Percentiles rank a stretch among this genome's conserved stretches.
Conservation (phyloP, 2,888 invertebrate species). For the Meta bourneti region DNA sequence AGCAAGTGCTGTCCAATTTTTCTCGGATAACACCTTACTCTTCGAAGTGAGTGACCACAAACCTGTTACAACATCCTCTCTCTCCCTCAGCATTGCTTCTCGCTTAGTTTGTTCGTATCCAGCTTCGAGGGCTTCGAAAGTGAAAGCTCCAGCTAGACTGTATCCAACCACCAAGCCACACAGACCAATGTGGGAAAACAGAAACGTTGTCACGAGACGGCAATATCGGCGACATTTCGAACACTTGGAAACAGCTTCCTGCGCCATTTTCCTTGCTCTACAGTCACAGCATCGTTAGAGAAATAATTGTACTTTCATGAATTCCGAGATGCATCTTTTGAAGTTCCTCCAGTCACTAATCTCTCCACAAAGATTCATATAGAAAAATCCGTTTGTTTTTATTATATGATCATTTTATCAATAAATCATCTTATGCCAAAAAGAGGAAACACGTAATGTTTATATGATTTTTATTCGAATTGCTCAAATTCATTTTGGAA, state of each 20-base stretch:
- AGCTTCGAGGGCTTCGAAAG: slow-evolving; percentile 89
- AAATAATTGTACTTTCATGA: too few relatives aligned
- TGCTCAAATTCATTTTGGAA: too few relatives aligned
- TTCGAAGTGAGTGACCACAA: slow-evolving; percentile 89
- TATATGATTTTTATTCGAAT: too few relatives aligned
- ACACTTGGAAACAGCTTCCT: slow-evolving; percentile 48
- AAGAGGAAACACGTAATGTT: too few relatives aligned
- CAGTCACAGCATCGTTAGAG: too few relatives aligned
- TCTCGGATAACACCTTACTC: slow-evolving; percentile 87
- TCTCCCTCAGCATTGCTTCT: slow-evolving; percentile 83
- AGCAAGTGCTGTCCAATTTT: slow-evolving; percentile 88
- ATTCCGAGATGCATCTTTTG: too few relatives aligned
- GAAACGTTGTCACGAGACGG: slow-evolving; percentile 90
- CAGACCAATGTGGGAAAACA: slow-evolving; percentile 93
- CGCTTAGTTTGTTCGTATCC: slow-evolving; percentile 64
- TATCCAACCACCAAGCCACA: slow-evolving; percentile 93
- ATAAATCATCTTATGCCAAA: too few relatives aligned
- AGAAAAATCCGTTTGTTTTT: too few relatives aligned
- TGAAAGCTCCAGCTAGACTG: slow-evolving; percentile 92
- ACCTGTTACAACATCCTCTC: slow-evolving; percentile 85
- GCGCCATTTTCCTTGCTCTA: background rate
- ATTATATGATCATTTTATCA: too few relatives aligned
- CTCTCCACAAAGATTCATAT: too few relatives aligned
- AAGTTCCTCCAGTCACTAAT: too few relatives aligned
- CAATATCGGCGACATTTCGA: slow-evolving; percentile 85